Evolutionary conservation across 2,797 vertebrate species (phyloP).

Genomic region (Pygocentrus nattereri): DNA sequence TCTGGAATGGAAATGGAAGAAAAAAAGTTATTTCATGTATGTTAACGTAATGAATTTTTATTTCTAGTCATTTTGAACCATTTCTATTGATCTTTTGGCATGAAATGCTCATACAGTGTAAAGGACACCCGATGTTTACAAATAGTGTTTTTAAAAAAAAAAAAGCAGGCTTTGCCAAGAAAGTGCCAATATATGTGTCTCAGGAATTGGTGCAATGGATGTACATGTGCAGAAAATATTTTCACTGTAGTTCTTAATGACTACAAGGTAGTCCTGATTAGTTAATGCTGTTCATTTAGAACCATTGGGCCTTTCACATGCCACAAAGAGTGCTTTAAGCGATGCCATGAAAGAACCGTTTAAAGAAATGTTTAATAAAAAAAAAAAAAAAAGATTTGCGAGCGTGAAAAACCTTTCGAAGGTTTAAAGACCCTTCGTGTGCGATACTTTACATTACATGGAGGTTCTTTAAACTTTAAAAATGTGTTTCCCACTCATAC

Average conservation of each 20-base stretch:
- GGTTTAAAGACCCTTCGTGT: no score
- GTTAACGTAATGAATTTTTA: not conserved
- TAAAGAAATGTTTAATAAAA: no score
- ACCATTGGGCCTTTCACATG: not conserved
- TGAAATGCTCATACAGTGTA: not conserved
- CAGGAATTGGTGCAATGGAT: not conserved
- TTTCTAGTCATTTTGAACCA: not conserved
- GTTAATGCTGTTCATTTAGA: not conserved
- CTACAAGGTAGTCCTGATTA: not conserved
- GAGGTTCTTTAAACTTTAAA: no score
- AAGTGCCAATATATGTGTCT: not conserved
- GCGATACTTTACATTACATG: no score
- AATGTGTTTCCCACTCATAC: no score
- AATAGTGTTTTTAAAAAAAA: not conserved
- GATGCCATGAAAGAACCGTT: no score
- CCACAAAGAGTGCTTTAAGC: not conserved
- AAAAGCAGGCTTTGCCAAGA: not conserved
- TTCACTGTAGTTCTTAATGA: not conserved
- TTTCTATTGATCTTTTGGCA: not conserved
- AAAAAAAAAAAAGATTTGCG: no score
- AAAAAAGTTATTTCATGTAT: no score
- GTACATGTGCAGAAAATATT: no score
- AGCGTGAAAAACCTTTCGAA: no score
- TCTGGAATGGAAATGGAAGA: not conserved
- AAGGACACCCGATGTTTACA: not conserved